Conservation (phyloP, 2,113 vertebrate species). For the Callaeas wilsoni region DNA sequence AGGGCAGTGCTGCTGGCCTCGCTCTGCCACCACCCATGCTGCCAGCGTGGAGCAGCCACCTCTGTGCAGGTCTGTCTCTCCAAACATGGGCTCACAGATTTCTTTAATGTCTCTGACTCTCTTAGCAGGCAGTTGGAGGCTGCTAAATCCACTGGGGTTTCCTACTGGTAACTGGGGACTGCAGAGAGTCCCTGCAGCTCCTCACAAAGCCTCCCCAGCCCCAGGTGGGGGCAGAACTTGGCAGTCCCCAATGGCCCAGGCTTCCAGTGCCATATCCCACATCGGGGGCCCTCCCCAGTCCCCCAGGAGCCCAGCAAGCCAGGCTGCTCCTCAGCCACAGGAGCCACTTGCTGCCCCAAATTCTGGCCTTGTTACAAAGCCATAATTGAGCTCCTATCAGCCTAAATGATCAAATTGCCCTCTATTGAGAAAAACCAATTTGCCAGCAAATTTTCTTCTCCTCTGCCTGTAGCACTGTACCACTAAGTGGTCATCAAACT, state of each 20-base stretch:
- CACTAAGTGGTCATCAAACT: background rate
- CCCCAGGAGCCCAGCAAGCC: background rate
- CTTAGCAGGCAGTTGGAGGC: background rate
- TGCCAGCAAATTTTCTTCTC: background rate
- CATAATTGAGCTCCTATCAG: background rate
- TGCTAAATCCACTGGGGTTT: background rate
- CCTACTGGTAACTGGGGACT: background rate
- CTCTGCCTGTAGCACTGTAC: background rate
- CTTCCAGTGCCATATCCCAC: background rate
- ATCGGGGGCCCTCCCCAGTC: rapidly evolving
- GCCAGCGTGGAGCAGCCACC: too few relatives aligned
- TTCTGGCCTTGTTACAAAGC: background rate
- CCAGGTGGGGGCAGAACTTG: background rate
- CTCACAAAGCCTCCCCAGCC: background rate
- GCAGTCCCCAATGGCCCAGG: background rate
- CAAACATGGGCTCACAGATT: background rate
- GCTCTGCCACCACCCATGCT: background rate
- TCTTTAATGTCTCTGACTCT: background rate
- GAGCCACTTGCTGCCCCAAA: background rate
- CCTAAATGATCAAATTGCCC: background rate
- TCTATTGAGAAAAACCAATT: slow-evolving; percentile 12
- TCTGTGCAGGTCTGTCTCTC: background rate
- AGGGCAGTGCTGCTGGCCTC: background rate
- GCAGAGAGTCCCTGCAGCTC: background rate
- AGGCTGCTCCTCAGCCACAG: background rate